These are phyloP conservation scores for Perognathus longimembris DNA, from an alignment of 2,113 vertebrate genomes.

Conservation along the genomic window DNA sequence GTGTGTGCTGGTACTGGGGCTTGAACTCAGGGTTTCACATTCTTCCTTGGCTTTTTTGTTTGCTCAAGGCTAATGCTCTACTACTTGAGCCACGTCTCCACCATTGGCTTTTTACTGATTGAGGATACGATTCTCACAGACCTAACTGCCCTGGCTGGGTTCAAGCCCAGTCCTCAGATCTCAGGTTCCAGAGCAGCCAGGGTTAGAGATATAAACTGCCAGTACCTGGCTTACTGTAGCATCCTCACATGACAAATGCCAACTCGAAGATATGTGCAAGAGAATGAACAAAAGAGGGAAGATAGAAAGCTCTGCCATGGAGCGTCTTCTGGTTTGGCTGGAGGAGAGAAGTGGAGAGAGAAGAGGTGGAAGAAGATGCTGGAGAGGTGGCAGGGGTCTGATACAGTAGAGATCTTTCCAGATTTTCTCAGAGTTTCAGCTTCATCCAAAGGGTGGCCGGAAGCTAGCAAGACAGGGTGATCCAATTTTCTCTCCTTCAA, in stretches of 20 bases:
- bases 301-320: neutral
- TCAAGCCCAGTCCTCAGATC: too few relatives aligned
- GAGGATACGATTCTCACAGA: too few relatives aligned
- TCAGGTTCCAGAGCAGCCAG: too few relatives aligned
- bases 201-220: too few relatives aligned
- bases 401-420: rapidly evolving
- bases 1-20: too few relatives aligned
- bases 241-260: neutral
- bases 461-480: neutral
- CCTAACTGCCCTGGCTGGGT: too few relatives aligned
- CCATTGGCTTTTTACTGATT: too few relatives aligned
- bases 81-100: too few relatives aligned
- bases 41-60: too few relatives aligned
- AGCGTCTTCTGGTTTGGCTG: rapidly evolving
- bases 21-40: too few relatives aligned
- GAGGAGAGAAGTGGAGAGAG: neutral
- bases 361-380: neutral
- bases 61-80: too few relatives aligned
- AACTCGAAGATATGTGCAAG: neutral
- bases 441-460: neutral
- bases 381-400: rapidly evolving
- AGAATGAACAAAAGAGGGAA: neutral
- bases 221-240: too few relatives aligned
- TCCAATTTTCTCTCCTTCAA: neutral
- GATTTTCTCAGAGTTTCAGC: neutral